Evolutionary conservation across 2,113 vertebrate species (phyloP).

Genomic region (Sprattus sprattus): DNA sequence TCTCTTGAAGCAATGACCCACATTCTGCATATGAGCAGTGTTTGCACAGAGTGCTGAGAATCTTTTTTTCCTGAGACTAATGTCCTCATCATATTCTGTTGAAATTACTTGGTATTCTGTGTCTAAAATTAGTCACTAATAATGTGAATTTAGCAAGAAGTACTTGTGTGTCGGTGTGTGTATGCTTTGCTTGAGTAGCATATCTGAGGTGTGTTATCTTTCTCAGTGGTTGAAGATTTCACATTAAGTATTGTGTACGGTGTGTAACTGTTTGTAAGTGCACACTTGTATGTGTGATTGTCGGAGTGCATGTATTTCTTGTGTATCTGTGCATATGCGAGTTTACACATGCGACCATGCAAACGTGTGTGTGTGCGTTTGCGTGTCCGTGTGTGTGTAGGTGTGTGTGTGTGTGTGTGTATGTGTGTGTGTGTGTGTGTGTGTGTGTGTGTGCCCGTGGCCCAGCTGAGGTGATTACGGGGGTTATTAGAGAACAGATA

Average conservation of each 20-base stretch:
- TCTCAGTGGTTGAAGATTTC: neutral
- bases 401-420: neutral
- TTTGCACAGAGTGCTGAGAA: slow-evolving; percentile 10
- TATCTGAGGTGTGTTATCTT: neutral
- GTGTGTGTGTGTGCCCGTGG: slow-evolving; percentile 21
- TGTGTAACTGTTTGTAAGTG: neutral
- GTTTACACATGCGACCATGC: slow-evolving; percentile 58
- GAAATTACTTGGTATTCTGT: slow-evolving; percentile 8
- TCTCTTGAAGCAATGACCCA: neutral
- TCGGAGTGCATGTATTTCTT: neutral
- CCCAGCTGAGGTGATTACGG: slow-evolving; percentile 82
- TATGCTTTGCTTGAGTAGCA: neutral
- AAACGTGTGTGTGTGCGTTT: slow-evolving; percentile 1
- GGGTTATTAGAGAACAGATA: slow-evolving; percentile 81
- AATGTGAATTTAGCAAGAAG: neutral
- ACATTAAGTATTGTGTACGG: neutral
- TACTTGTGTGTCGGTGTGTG: neutral
- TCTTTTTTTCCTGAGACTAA: slow-evolving; percentile 9
- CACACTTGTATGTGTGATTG: neutral
- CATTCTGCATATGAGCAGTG: slow-evolving; percentile 1
- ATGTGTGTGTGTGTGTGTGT: slow-evolving; percentile 1
- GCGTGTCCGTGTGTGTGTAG: slow-evolving; percentile 59
- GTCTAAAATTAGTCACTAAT: slow-evolving; percentile 8
- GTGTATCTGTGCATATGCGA: neutral
- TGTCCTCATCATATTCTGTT: slow-evolving; percentile 9